Evolutionary conservation across 2,888 invertebrate genomes (phyloP).

Genomic region (Athripsodes cinereus): DNA sequence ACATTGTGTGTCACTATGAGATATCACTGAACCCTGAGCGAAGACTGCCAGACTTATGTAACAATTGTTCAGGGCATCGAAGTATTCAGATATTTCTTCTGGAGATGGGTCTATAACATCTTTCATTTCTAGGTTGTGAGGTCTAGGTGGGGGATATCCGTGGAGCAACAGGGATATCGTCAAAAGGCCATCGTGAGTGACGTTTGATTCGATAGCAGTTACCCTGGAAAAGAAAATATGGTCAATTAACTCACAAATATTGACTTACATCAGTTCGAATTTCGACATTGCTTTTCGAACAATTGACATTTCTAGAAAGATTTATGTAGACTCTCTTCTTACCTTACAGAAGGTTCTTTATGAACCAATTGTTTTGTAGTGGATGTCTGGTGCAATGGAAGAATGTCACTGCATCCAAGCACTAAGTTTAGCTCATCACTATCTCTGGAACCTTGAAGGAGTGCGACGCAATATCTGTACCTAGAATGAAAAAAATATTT

Average conservation of each 20-base stretch:
- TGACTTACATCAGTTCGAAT: too few species aligned
- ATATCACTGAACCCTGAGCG: constrained; percentile 55
- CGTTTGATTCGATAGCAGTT: constrained; percentile 44
- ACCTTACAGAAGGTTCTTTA: constrained; percentile 24
- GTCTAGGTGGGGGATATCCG: constrained; percentile 37
- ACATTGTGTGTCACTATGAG: constrained; percentile 60
- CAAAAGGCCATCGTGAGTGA: constrained; percentile 42
- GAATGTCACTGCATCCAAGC: constrained; percentile 58
- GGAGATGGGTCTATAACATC: constrained; percentile 36
- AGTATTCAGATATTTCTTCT: constrained; percentile 36
- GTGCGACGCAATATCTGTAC: constrained; percentile 58
- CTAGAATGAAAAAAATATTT: constrained; percentile 14
- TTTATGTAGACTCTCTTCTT: neutral
- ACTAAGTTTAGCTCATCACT: constrained; percentile 57
- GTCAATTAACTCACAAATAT: too few species aligned
- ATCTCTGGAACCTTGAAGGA: constrained; percentile 52
- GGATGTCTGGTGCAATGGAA: constrained; percentile 39
- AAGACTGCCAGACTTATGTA: constrained; percentile 55
- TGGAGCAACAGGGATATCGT: constrained; percentile 43
- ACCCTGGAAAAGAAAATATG: constrained; percentile 38
- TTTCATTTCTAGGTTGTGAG: constrained; percentile 34
- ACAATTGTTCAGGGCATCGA: constrained; percentile 43
- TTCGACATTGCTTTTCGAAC: too few species aligned
- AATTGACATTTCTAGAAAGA: too few species aligned
- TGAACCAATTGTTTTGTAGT: constrained; percentile 27